Conservation (phyloP, 1,140 invertebrate genomes). For the Acromyrmex echinatior region DNA sequence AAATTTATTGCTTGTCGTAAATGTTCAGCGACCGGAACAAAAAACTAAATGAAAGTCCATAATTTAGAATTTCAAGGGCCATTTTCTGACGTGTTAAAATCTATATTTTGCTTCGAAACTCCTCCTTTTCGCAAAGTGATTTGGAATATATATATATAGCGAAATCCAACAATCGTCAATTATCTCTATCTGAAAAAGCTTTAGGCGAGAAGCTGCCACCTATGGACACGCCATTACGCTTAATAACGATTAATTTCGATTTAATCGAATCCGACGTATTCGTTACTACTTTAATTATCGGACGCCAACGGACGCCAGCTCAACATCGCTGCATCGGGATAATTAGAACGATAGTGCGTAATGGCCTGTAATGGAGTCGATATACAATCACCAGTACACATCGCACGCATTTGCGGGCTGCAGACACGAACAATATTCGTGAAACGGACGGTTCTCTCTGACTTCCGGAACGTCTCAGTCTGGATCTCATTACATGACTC, state of each 20-base stretch:
- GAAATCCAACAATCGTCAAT: conserved; percentile 9
- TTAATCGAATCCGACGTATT: conserved; percentile 69
- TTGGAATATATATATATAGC: not conserved
- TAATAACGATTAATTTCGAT: conserved; percentile 67
- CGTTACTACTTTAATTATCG: conserved; percentile 67
- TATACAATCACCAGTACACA: conserved; percentile 41
- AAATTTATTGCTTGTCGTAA: conserved; percentile 12
- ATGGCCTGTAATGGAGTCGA: conserved; percentile 61
- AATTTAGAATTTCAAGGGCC: not conserved
- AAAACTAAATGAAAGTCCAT: not conserved
- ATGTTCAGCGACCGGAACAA: not conserved
- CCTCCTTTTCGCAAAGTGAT: not conserved
- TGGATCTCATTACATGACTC: conserved; percentile 40
- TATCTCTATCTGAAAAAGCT: conserved; percentile 30
- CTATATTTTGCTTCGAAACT: not conserved
- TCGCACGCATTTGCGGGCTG: conserved; percentile 32
- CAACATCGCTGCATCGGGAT: conserved; percentile 63
- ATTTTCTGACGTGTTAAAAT: not conserved
- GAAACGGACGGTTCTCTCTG: conserved; percentile 45
- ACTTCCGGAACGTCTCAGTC: conserved; percentile 66
- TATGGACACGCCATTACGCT: conserved; percentile 20
- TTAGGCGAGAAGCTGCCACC: conserved; percentile 14
- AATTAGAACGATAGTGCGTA: conserved; percentile 72
- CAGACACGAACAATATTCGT: conserved; percentile 23
- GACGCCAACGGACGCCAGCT: conserved; percentile 3